Base-by-base conservation (phyloP, 30 jellyfish, hydroid and myxozoan species). In the Chironex yamaguchii region DNA sequence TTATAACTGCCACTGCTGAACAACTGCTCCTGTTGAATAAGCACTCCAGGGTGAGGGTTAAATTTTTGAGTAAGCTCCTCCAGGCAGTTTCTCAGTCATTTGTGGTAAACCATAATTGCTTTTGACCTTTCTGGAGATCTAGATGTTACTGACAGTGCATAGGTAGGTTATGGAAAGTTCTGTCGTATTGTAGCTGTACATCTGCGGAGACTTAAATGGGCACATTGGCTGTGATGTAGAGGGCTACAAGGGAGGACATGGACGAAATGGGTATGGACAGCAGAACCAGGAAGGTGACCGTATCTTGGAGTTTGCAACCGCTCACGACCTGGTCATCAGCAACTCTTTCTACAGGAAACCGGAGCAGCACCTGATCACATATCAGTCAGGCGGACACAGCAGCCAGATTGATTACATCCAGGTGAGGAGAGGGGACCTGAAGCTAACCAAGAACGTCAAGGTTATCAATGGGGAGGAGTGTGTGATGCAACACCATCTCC, bases 381-480 rank as follows among this genome's bases (percentile, higher is more conserved):
- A 20, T 64, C 6, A 64, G 29, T 64, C 78, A 24, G 78, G 78
- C 1, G 66, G 66, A 1, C 1, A n/a, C 29, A 2, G 30, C 1
- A 64, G 3, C 1, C 78, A 64, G 78, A 64, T 64, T 1, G 78
- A 64, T 64, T 64, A 1, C 78, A 64, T 64, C 17, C 13, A 24
- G 66, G 3, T 3, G 66, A 23, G 29, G 29, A 64, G 13, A 31
- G 2, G 13, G 2, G 66, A 64, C 30, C 64, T 64, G 4, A 64
- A 64, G 30, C 66, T 1, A n/a, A n/a, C 30, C 14, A 64, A 2
- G 2, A n/a, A 64, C 13, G 3, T 20, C 2, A 64, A 64, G 13
- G 78, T 64, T 1, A 64, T 64, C 1, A 36, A 36, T 1, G 25
- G 68, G 4, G 68, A 52, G 6, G 6, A 52, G 68, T 52, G 68